A percentile compares a stretch with the other conserved stretches of the same genome.
Conservation (phyloP, 2,888 invertebrate genomes). For the Xanthostigma xanthostigma region DNA sequence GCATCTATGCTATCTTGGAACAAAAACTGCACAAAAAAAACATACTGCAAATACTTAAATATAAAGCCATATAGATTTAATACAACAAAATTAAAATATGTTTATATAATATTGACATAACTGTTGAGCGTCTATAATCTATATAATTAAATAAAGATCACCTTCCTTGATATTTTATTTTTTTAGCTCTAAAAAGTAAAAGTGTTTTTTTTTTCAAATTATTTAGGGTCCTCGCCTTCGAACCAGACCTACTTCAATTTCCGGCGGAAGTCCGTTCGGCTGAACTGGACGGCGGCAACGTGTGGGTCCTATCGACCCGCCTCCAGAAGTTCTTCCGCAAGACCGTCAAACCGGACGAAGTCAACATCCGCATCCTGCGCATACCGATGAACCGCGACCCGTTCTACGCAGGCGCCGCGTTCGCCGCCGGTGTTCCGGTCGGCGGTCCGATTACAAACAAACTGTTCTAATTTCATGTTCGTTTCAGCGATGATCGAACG, state of each 20-base stretch:
- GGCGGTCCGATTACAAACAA: neutral
- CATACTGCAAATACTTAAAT: too few relatives aligned
- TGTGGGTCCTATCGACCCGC: slow-evolving; percentile 61
- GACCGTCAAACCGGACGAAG: slow-evolving; percentile 48
- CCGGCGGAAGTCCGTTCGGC: slow-evolving; percentile 58
- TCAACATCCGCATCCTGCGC: slow-evolving; percentile 59
- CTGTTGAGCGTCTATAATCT: neutral
- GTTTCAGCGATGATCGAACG: too few relatives aligned
- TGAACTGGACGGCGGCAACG: slow-evolving; percentile 47
- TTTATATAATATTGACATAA: too few relatives aligned
- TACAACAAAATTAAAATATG: too few relatives aligned
- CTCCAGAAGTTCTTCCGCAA: slow-evolving; percentile 70
- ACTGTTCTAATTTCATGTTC: neutral
- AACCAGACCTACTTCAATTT: slow-evolving; percentile 59
- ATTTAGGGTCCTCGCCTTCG: slow-evolving; percentile 52
- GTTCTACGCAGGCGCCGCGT: slow-evolving; percentile 24
- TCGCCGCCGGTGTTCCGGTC: too few relatives aligned
- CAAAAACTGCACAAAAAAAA: too few relatives aligned
- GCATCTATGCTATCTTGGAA: too few relatives aligned
- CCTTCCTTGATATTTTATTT: slow-evolving; percentile 6
- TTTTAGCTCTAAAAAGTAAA: neutral
- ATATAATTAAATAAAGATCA: too few relatives aligned
- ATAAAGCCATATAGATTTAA: too few relatives aligned
- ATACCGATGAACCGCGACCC: slow-evolving; percentile 31
- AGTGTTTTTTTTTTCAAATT: neutral